These are phyloP conservation scores for Anser brachyrhynchus DNA, from an alignment of 2,113 vertebrate genomes.

Conservation along the genomic window DNA sequence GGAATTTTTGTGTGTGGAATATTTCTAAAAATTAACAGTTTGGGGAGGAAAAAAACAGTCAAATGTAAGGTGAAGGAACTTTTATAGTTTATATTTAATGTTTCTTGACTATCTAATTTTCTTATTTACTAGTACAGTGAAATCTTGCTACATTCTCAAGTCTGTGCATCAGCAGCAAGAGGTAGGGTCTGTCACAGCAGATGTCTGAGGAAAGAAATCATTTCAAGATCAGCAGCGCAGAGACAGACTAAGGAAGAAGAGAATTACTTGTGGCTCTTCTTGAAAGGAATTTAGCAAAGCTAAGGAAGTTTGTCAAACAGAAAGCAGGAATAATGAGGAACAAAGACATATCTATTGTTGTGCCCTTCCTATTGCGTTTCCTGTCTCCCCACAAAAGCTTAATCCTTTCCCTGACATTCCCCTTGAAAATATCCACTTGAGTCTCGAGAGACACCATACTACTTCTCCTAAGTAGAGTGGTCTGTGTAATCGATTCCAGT, in stretches of 20 bases:
- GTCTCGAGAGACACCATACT: neutral
- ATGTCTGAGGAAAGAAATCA: neutral
- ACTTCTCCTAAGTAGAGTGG: neutral
- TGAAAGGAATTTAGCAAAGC: constrained; percentile 26
- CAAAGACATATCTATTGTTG: neutral
- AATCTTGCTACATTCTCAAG: neutral
- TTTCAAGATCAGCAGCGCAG: neutral
- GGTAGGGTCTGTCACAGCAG: neutral
- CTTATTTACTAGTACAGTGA: neutral
- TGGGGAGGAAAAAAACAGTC: neutral
- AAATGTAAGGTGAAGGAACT: neutral
- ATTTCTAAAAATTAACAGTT: neutral
- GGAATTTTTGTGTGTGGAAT: neutral
- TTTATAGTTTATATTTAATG: neutral
- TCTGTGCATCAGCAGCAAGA: neutral
- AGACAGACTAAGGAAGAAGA: neutral
- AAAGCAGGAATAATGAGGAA: neutral
- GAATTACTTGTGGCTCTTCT: constrained; percentile 10
- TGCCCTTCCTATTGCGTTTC: neutral
- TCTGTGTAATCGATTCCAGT: constrained; percentile 11
- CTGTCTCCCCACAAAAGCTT: neutral
- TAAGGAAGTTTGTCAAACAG: neutral
- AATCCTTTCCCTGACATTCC: neutral
- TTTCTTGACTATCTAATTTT: neutral
- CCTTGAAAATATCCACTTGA: neutral